phyloP scores from a whole-genome alignment of 2,113 vertebrate species.

The Rana temporaria region DNA sequence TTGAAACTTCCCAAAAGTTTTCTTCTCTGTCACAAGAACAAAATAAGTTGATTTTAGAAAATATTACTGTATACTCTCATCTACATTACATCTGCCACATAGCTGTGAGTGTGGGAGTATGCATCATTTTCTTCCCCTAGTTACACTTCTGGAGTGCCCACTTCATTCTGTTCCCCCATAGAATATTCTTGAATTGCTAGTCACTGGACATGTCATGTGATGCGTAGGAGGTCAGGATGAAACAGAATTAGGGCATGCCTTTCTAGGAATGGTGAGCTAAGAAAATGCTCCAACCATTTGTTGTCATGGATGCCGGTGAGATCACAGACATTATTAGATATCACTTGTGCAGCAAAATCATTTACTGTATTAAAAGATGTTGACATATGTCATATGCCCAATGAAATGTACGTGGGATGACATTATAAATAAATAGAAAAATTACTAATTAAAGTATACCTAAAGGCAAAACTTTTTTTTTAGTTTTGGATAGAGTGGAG shows the following conservation, averaged over 20 bases:
- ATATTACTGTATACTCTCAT: not conserved
- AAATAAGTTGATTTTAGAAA: no score
- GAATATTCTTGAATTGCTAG: constrained; percentile 2
- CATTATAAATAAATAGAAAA: no score
- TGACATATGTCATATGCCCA: not conserved
- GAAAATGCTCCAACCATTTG: constrained; percentile 29
- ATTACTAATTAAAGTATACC: no score
- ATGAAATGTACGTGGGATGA: not conserved
- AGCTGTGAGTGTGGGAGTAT: not conserved
- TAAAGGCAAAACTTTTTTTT: no score
- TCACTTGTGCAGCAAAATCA: constrained; percentile 12
- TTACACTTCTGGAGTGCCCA: not conserved
- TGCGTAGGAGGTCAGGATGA: constrained; percentile 47
- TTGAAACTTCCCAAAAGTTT: no score
- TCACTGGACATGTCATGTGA: constrained; percentile 7
- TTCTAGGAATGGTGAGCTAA: constrained; percentile 44
- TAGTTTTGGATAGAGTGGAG: no score
- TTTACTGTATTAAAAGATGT: constrained; percentile 31
- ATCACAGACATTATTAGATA: constrained; percentile 22
- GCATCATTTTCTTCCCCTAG: not conserved
- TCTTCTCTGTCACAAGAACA: no score
- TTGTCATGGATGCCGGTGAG: constrained; percentile 33
- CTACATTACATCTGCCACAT: not conserved
- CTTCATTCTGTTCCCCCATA: constrained; percentile 16
- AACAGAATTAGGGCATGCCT: constrained; percentile 42